A percentile compares a stretch with the other conserved stretches of the same genome.
Evolutionary conservation across 2,113 vertebrate species (phyloP).

Genomic region (Phycodurus eques): DNA sequence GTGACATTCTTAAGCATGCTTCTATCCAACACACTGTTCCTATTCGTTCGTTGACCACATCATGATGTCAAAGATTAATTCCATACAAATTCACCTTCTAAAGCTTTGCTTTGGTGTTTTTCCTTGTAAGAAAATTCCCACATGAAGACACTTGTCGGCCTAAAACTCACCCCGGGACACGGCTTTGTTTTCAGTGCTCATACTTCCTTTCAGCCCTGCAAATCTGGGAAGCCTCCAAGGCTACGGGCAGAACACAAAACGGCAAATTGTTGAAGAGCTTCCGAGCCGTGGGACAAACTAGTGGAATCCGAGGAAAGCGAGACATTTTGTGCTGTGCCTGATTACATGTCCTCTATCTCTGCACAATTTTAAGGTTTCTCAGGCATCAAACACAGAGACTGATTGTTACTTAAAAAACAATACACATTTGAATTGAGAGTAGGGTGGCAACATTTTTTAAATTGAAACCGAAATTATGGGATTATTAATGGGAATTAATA

Average conservation of each 20-base stretch:
- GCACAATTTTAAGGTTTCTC: conserved; percentile 54
- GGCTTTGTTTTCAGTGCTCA: conserved; percentile 38
- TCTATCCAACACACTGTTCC: conserved; percentile 27
- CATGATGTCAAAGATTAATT: background rate
- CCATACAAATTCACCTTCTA: background rate
- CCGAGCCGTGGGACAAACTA: conserved; percentile 45
- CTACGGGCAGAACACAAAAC: conserved; percentile 61
- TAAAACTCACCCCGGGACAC: conserved; percentile 47
- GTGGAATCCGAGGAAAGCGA: conserved; percentile 49
- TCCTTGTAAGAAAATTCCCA: conserved; percentile 1
- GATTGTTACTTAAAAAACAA: conserved; percentile 1
- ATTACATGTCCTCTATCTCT: conserved; percentile 68
- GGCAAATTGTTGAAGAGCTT: conserved; percentile 38
- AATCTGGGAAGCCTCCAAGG: conserved; percentile 58
- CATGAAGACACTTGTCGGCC: conserved; percentile 21
- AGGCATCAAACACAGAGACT: conserved; percentile 32
- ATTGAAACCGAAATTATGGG: too few species aligned
- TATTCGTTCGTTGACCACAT: conserved; percentile 3
- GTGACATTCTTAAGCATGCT: conserved; percentile 24
- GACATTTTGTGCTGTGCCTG: conserved; percentile 59
- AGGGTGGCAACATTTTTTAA: too few species aligned
- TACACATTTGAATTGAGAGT: too few species aligned
- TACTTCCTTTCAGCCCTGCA: conserved; percentile 38
- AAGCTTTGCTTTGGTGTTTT: background rate
- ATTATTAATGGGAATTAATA: too few species aligned